Evolutionary conservation across 1,140 invertebrate species (phyloP).

Genomic region (Grapholita molesta): DNA sequence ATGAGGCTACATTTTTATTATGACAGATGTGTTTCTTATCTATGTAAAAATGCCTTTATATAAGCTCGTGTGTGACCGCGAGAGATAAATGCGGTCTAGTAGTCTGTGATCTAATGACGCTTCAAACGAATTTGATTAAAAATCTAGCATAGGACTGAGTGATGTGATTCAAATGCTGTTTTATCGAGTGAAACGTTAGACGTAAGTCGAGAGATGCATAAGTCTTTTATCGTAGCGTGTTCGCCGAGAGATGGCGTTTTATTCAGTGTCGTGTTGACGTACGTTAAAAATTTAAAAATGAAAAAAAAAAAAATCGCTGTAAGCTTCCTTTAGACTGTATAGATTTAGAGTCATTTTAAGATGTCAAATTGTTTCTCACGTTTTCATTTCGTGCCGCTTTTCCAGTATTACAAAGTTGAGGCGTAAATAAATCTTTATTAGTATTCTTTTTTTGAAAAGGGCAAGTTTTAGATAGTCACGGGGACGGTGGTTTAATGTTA

Average conservation of each 20-base stretch:
- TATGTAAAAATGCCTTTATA: too few relatives aligned
- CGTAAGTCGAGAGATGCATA: background rate
- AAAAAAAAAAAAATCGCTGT: conserved; percentile 34
- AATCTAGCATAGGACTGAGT: background rate
- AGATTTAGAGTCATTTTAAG: conserved; percentile 30
- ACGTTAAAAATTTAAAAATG: conserved; percentile 21
- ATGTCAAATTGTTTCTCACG: background rate
- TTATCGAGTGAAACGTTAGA: conserved; percentile 6
- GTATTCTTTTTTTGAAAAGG: conserved; percentile 15
- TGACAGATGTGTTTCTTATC: too few relatives aligned
- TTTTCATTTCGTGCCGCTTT: conserved; percentile 1
- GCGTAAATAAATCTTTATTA: conserved; percentile 35
- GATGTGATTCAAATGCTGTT: conserved; percentile 6
- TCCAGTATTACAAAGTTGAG: conserved; percentile 59
- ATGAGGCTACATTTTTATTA: too few relatives aligned
- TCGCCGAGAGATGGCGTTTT: conserved; percentile 1
- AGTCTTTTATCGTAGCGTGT: conserved; percentile 7
- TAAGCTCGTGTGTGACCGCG: too few relatives aligned
- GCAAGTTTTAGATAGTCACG: background rate
- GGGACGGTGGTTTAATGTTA: background rate
- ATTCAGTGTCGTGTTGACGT: conserved; percentile 44
- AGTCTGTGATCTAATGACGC: background rate
- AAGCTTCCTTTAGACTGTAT: conserved; percentile 48
- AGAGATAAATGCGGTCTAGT: too few relatives aligned
- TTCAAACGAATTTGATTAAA: conserved; percentile 6